Evolutionary conservation across 2,797 vertebrate species (phyloP).

Genomic region (Lacerta agilis): DNA sequence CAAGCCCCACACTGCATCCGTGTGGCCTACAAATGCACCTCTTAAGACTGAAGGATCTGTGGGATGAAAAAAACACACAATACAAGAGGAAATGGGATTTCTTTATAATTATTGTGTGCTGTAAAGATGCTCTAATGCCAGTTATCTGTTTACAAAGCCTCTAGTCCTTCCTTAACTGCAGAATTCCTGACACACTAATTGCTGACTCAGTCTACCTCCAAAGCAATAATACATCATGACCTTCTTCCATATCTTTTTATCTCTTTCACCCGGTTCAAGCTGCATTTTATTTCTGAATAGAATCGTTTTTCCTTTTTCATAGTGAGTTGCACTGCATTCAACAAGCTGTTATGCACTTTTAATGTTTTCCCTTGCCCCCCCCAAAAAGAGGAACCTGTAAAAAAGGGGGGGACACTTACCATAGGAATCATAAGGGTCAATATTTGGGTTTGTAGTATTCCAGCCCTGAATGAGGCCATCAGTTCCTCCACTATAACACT

Average conservation of each 20-base stretch:
- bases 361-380: background rate
- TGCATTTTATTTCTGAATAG: background rate
- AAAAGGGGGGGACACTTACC: constrained; percentile 77
- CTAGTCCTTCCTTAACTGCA: background rate
- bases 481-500: constrained; percentile 95
- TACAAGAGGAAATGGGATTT: too few species aligned
- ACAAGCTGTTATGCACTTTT: background rate
- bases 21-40: constrained; percentile 91
- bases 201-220: background rate
- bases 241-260: background rate
- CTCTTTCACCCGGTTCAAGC: background rate
- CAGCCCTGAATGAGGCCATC: constrained; percentile 97
- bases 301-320: background rate
- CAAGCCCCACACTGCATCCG: constrained; percentile 94
- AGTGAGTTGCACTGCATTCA: background rate
- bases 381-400: background rate
- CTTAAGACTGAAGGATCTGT: constrained; percentile 92
- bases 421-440: constrained; percentile 97
- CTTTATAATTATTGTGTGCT: background rate
- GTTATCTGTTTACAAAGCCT: background rate
- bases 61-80: too few species aligned
- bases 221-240: background rate
- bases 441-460: constrained; percentile 95
- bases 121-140: background rate
- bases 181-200: background rate